A percentile compares a stretch with the other conserved stretches of the same genome.
phyloP scores from a whole-genome alignment of 2,113 vertebrate genomes.

The Odocoileus virginianus region DNA sequence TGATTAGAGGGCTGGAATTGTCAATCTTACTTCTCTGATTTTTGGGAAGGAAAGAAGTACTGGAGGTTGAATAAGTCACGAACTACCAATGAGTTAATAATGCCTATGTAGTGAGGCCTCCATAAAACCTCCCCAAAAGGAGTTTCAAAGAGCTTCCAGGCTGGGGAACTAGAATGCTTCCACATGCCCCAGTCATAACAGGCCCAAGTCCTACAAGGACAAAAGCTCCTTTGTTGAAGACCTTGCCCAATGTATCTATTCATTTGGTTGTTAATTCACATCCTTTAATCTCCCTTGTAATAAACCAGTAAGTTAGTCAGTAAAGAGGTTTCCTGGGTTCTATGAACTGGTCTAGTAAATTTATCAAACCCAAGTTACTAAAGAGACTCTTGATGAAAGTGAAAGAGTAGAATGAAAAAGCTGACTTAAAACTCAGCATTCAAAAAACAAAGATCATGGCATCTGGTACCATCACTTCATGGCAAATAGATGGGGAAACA shows the following conservation, averaged over 20 bases:
- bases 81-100: background rate
- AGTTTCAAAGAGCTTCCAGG: background rate
- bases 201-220: background rate
- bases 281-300: background rate
- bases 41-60: background rate
- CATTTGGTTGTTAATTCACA: background rate
- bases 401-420: background rate
- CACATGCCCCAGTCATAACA: background rate
- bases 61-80: background rate
- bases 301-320: background rate
- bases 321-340: background rate
- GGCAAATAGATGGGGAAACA: background rate
- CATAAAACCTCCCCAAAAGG: background rate
- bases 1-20: background rate
- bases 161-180: background rate
- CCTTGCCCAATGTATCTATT: background rate
- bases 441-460: background rate
- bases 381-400: background rate
- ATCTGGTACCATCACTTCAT: background rate
- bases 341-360: background rate
- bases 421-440: background rate
- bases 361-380: background rate
- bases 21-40: background rate
- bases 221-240: background rate
- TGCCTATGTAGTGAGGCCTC: background rate